Evolutionary conservation across 2,797 vertebrate species (phyloP), one percentile per base, ranked within the genome.

Genomic region (Macrochelys suwanniensis): DNA sequence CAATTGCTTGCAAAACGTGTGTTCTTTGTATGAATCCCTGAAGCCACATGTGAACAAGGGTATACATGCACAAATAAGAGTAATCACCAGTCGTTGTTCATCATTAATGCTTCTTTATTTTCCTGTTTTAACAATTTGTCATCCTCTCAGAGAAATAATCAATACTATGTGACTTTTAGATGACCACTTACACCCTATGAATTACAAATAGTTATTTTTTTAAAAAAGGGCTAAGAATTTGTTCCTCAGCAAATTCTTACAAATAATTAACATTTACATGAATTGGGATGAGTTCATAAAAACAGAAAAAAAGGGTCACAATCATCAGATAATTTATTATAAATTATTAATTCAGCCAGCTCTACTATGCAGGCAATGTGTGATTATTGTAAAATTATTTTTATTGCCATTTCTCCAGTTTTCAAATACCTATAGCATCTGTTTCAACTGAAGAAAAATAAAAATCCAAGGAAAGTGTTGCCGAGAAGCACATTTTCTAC

Each of bases 321-420:
- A 13, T 76, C 4, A 45, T 45, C 42, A 28, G 23, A 26, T 26
- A 47, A 45, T 76, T n/a, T n/a, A 15, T 76, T 76, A 25, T 11
- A 45, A 74, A 74, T 42, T 33, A n/a, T 71, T 25, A 76, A 76
- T 76, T 76, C 42, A 26, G 42, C 6, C 7, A 76, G 11, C 42
- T 76, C 42, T 76, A 26, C 42, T 45, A 25, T 28, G 12, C 42
- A 50, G 8, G 76, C 10, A 37, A 28, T 49, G 0, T 85, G 50
- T 82, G 80, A 53, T 76, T 81, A 28, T 53, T 37, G 88, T 47
- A 89, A 91, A 94, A 65, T 85, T 57, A 88, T 94, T 91, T 57
- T 79, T 53, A 49, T 92, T 85, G 88, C 53, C 25, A 93, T 7
- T 89, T 90, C 28, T 87, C 50, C 92, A 93, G 77, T 97, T 95